These are phyloP conservation scores for Anseranas semipalmata DNA, from an alignment of 2,113 vertebrate species.

Conservation along the genomic window DNA sequence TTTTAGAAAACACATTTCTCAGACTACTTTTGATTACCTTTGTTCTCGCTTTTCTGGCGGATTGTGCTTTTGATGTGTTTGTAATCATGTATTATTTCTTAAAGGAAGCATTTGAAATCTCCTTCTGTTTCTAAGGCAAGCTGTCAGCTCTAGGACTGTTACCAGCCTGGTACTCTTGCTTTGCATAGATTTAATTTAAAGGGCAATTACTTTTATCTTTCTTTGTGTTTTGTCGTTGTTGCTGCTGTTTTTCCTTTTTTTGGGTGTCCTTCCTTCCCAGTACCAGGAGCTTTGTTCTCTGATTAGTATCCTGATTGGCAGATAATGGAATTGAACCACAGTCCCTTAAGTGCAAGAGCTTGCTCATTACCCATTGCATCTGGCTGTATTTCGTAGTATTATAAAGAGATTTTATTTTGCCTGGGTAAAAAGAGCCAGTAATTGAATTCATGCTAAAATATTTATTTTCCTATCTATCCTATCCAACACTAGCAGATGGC, in stretches of 20 bases:
- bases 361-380: constrained; percentile 19
- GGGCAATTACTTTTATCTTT: neutral
- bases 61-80: constrained; percentile 42
- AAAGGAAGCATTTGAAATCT: neutral
- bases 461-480: constrained; percentile 36
- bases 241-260: neutral
- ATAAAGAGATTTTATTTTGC: constrained; percentile 43
- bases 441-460: constrained; percentile 45
- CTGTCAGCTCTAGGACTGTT: neutral
- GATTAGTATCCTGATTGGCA: constrained; percentile 10
- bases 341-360: constrained; percentile 11
- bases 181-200: constrained; percentile 11
- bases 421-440: constrained; percentile 20
- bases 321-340: constrained; percentile 13
- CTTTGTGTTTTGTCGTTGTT: accelerated
- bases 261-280: neutral
- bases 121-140: neutral
- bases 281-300: neutral
- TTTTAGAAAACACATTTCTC: constrained; percentile 23
- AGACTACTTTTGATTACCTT: constrained; percentile 28
- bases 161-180: neutral
- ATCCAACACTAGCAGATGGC: constrained; percentile 35
- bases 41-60: constrained; percentile 3
- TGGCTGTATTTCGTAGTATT: constrained; percentile 30
- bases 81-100: constrained; percentile 26